Conservation (phyloP, 2,888 invertebrate species). For the Cataglyphis altisquamis region DNA sequence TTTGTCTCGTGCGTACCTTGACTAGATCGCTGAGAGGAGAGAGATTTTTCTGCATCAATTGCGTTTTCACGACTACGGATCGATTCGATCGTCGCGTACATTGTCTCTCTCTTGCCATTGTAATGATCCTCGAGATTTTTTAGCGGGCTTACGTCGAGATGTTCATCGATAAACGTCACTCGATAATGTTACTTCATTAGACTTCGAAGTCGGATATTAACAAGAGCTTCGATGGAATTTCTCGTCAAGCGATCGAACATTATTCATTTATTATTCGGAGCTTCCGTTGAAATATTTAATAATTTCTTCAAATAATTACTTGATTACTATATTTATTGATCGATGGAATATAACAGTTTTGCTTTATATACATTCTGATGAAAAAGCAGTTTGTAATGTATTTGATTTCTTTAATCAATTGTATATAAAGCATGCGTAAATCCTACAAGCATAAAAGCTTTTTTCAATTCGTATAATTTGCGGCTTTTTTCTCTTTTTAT, state of each 20-base stretch:
- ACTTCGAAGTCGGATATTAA: constrained; percentile 6
- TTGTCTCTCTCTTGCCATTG: constrained; percentile 45
- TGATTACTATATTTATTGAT: not conserved
- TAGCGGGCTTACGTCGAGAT: constrained; percentile 66
- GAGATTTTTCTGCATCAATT: constrained; percentile 74
- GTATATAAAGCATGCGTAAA: not conserved
- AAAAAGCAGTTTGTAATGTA: not conserved
- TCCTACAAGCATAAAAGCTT: not conserved
- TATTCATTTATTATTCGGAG: constrained; percentile 24
- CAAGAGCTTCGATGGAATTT: not conserved
- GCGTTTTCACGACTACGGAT: constrained; percentile 74
- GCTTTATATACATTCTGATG: not conserved
- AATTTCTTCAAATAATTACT: not conserved
- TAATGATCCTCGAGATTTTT: constrained; percentile 62
- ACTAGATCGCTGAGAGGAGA: constrained; percentile 46
- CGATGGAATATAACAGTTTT: not conserved
- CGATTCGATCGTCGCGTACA: constrained; percentile 64
- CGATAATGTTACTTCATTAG: constrained; percentile 49
- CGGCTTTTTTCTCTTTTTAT: constrained; percentile 26
- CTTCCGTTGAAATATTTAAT: not conserved
- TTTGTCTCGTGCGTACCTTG: constrained; percentile 49
- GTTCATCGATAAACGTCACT: constrained; percentile 44
- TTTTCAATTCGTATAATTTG: not conserved
- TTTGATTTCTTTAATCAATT: not conserved
- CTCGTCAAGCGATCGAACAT: not conserved